A percentile compares a stretch with the other conserved stretches of the same genome.
phyloP scores from a whole-genome alignment of 2,797 vertebrate genomes.

The Oreonectes daqikongensis region DNA sequence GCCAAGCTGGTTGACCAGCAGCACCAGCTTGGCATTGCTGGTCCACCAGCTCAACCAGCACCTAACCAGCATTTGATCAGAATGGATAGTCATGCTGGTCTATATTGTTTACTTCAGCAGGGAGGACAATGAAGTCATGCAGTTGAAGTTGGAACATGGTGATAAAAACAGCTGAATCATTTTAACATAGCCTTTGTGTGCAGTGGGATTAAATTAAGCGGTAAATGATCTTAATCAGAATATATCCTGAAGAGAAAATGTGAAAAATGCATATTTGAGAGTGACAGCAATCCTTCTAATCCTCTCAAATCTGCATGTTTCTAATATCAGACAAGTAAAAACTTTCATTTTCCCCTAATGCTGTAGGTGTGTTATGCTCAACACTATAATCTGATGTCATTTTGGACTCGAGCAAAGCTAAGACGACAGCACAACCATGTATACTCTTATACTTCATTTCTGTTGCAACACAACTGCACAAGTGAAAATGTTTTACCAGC shows the following conservation, averaged over 20 bases:
- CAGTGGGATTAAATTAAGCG: slow-evolving; percentile 60
- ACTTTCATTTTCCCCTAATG: too few species aligned
- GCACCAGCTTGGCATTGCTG: neutral
- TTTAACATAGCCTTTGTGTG: slow-evolving; percentile 57
- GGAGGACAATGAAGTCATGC: slow-evolving; percentile 17
- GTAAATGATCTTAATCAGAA: slow-evolving; percentile 68
- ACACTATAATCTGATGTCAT: slow-evolving; percentile 47
- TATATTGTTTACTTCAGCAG: neutral
- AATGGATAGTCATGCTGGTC: neutral
- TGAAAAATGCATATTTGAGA: slow-evolving; percentile 43
- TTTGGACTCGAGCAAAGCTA: slow-evolving; percentile 47
- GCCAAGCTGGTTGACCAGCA: neutral
- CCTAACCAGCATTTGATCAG: neutral
- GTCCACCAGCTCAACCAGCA: neutral
- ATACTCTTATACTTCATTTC: neutral
- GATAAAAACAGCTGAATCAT: slow-evolving; percentile 11
- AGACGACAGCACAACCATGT: slow-evolving; percentile 39
- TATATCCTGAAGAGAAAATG: slow-evolving; percentile 55
- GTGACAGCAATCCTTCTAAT: slow-evolving; percentile 54
- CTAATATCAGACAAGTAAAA: slow-evolving; percentile 21
- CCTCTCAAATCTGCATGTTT: slow-evolving; percentile 48
- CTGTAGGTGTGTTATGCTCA: slow-evolving; percentile 51
- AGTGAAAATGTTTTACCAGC: neutral
- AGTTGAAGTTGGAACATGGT: neutral
- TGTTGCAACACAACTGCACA: neutral